Evolutionary conservation across 2,888 invertebrate species (phyloP), one percentile per base, ranked within the genome.

Genomic region (Suillia variegata): DNA sequence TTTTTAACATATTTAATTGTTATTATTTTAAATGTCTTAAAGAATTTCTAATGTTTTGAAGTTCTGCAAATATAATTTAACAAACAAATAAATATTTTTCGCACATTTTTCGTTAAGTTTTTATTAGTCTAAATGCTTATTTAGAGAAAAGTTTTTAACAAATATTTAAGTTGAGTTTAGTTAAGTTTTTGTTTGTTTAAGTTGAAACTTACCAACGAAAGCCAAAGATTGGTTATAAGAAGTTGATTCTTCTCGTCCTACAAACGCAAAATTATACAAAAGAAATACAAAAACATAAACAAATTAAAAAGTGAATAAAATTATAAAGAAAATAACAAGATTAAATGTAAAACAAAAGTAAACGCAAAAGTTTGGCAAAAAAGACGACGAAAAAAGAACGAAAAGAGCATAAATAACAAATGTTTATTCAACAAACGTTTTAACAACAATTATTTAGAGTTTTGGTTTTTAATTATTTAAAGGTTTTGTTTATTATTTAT

Each of bases 241-340:
- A 93, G 91, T 89, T 93, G 93, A 88, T 93, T 93, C 90, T 93
- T 93, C 90, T 93, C 93, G 89, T 93, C 93, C 93, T 93, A 90
- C 88, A 85, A 85, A 76, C 74, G 72, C 67, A 67, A 51, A 47
- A 33, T 33, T 50, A n/a, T 53, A 50, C 22, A 58, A 65, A 57
- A 63, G 58, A 59, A 65, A 51, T n/a, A n/a, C n/a, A n/a, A n/a
- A n/a, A n/a, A n/a, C 65, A 63, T 65, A 59, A 67, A 68, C 61
- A 70, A 65, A 63, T 57, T 62, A 64, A 66, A 52, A 58, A 45
- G 42, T 61, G 49, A 56, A 62, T n/a, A 59, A 68, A 66, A 45
- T n/a, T 50, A 58, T 50, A 50, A 62, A 65, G 47, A 54, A 55
- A 59, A 54, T 48, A 50, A 63, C 8, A 20, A 62, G 56, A 50